Evolutionary conservation across 2,113 vertebrate genomes (phyloP), one percentile per base, ranked within the genome.

Genomic region (Podocnemis expansa): DNA sequence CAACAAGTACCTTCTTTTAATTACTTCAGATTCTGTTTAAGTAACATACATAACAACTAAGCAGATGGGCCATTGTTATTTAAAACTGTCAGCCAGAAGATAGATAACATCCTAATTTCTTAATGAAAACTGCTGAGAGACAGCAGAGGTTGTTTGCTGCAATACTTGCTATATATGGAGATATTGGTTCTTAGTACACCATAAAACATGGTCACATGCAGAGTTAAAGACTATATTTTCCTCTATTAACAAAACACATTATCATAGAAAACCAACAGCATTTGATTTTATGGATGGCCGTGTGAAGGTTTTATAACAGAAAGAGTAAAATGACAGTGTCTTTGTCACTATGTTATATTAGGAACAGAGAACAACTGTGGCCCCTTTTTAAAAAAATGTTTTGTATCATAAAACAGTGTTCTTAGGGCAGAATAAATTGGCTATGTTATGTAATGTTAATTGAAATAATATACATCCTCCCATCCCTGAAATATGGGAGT

Each of bases 181-280:
- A 70, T 16, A 47, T 25, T 17, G 25, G 24, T 76, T 86, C 51
- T 7, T 2, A 31, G 38, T 1, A 0, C 34, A 89, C 78, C 83
- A 38, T 8, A 73, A 80, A 47, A 56, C 8, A 60, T 2, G 2
- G 12, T 3, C 22, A n/a, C 17, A 5, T 14, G 29, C 1, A 0
- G 6, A 5, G 25, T 51, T 82, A 41, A 52, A 86, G 49, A 52
- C 24, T 22, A 27, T 0, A 41, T 11, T 80, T 63, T 31, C 47
- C 55, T 83, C 24, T 54, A 2, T 45, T 43, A 60, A 38, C 75
- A 70, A 63, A 82, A 88, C 91, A 88, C 45, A 4, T 67, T 55
- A 52, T 63, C 70, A 43, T 25, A 47, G 60, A 89, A 85, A 27
- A 45, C 82, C 84, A 89, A 89, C 1, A 82, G 38, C 73, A 60